Base-by-base conservation (phyloP, 2,888 invertebrate genomes). In the Carcina quercana region DNA sequence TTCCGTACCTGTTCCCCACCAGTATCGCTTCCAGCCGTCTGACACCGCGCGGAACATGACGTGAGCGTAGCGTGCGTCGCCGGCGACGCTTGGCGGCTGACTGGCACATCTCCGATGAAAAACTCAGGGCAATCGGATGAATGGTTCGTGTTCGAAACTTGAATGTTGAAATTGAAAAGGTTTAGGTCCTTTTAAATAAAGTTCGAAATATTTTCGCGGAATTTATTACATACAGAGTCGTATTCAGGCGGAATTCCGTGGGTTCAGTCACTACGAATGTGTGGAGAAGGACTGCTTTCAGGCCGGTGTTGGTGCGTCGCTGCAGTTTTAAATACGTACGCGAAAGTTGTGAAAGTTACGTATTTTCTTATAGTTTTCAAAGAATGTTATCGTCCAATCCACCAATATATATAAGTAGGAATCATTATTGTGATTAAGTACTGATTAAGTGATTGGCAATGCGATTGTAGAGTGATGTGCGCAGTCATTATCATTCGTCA, bases 1-100 rank as follows among this genome's bases (percentile, higher is more conserved):
- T 71, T 73, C 66, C 74, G 67, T 79, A 83, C 83, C 83, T 80
- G 80, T 72, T 55, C 83, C 83, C 80, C 82, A 82, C 82, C 82
- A 83, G 53, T 75, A 83, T 46, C 74, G 71, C 57, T 80, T 82
- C 83, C 83, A 83, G 45, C 73, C 58, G 50, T 80, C 79, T 33
- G 73, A 59, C 43, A 83, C 73, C 40, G 74, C 71, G 54, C 83
- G 83, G 39, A 83, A 78, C 82, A 82, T 82, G n/a, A n/a, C n/a
- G n/a, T n/a, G n/a, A 32, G 50, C 66, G 65, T 44, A 47, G 55
- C 82, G 80, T 75, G 68, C 69, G 66, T 44, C 62, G 52, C 64
- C 61, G 53, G 58, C 70, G 56, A 61, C 74, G 74, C 69, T 61
- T 63, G 65, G 62, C 71, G 67, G 58, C 62, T 53, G 59, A 82